Evolutionary conservation across 2,888 invertebrate genomes (phyloP), one percentile per base, ranked within the genome.

Genomic region (Oscheius sp.): DNA sequence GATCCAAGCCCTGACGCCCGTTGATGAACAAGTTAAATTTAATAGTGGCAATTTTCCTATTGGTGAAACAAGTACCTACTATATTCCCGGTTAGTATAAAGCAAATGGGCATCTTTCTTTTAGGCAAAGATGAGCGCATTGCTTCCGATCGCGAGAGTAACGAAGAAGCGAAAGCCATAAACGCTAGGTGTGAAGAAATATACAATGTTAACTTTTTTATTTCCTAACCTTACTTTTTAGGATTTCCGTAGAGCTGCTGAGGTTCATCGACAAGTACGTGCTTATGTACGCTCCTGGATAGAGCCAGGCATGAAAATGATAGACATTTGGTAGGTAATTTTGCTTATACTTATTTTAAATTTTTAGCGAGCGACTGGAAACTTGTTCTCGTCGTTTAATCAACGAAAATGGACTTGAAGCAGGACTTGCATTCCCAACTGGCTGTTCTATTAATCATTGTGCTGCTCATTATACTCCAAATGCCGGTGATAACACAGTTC

Each of bases 401-500:
- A 93, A 92, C 25, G 98, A 98, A 88, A 93, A 95, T 86, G 96
- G 96, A 0, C 89, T 98, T 6, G 92, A 95, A 82, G 95, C 97
- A 1, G 98, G 90, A 17, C 82, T 90, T 57, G 90, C 90, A 2
- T 98, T 98, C 88, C 98, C 98, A 0, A 97, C 96, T 0, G 97
- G 97, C 0, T 96, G 96, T 87, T 96, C 96, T n/a, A 90, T 96
- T 37, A 98, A 99, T 89, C 93, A 98, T 88, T 97, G 96, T 87
- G 98, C 98, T 66, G 98, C 98, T 61, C 98, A 98, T 89, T 98
- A 99, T 86, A 99, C 98, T 15, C 98, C 98, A 3, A 99, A 99
- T 88, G 95, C 95, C 65, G 98, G 96, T 12, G 98, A 99, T 88
- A 90, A 92, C 10, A 98, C 97, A 0, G 95, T 97, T 10, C 90